Base-by-base conservation (phyloP, 2,797 vertebrate genomes). In the Schizopygopsis malacanthus region DNA sequence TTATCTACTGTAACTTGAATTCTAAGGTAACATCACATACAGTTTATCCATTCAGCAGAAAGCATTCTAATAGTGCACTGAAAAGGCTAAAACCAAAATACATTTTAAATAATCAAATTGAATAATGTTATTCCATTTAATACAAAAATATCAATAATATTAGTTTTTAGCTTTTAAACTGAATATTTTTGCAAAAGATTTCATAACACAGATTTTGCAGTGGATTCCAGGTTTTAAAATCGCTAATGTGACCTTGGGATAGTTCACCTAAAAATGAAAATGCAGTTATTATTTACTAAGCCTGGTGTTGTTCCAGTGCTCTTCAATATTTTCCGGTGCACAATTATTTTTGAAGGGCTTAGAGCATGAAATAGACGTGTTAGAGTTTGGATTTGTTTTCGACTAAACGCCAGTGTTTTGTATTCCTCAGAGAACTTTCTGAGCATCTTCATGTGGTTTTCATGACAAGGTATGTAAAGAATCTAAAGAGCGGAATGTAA, bases 391-490 rank as follows among this genome's bases (percentile, higher is more conserved):
- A 61, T 79, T 61, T 61, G 12, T 41, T 41, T 59, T 39, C 56
- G 54, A 25, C 54, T 41, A 25, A 41, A 69, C 22, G 18, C 4
- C 0, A 18, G 10, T 8, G 28, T 59, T 12, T 33, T 78, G n/a
- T 59, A 67, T 69, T 67, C 37, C 13, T 63, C 15, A 39, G 76
- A 18, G 37, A 45, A 43, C 67, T 39, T 81, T 72, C 28, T n/a
- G 39, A 77, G 20, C 28, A 6, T 81, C 63, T 50, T 67, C 15
- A 41, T 77, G 13, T 54, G 43, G 59, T 67, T 83, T 65, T 84
- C 43, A 47, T 52, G 47, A 79, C 15, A 45, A 25, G 43, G 63
- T 67, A 33, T 33, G 33, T 33, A 33, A 33, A 33, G 33, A 33
- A 33, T 33, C 33, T 33, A 33, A 33, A 33, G 33, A 33, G 33